Evolutionary conservation across 2,113 vertebrate species (phyloP).

Genomic region (Acanthisitta chloris): DNA sequence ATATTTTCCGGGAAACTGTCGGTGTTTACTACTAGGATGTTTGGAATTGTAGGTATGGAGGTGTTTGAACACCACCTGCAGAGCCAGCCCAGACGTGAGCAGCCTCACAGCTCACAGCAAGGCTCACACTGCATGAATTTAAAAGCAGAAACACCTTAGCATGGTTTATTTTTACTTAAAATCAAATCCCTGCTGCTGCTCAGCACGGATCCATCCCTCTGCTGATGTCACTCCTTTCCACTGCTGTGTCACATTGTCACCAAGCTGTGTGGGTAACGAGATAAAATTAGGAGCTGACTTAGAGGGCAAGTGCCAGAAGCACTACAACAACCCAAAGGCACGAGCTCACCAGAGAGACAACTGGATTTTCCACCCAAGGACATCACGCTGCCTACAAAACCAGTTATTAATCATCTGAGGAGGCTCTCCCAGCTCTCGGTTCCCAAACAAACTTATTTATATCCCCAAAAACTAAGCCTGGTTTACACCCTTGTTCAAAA

Average conservation of each 20-base stretch:
- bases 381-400: background rate
- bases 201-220: accelerated
- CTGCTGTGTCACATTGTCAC: background rate
- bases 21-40: accelerated
- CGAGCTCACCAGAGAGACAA: background rate
- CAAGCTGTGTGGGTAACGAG: background rate
- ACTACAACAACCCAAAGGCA: background rate
- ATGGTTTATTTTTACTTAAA: background rate
- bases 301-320: background rate
- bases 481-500: background rate
- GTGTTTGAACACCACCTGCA: background rate
- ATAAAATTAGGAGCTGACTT: constrained; percentile 38
- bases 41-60: background rate
- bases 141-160: background rate
- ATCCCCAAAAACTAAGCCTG: background rate
- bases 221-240: background rate
- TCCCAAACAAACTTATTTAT: background rate
- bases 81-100: background rate
- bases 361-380: accelerated
- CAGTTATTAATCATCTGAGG: background rate
- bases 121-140: background rate
- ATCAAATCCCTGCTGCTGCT: background rate
- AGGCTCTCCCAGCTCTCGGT: background rate
- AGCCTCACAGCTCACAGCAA: accelerated
- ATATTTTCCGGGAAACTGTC: background rate